Conservation (phyloP, 2,797 vertebrate species). For the Garrulus glandarius region DNA sequence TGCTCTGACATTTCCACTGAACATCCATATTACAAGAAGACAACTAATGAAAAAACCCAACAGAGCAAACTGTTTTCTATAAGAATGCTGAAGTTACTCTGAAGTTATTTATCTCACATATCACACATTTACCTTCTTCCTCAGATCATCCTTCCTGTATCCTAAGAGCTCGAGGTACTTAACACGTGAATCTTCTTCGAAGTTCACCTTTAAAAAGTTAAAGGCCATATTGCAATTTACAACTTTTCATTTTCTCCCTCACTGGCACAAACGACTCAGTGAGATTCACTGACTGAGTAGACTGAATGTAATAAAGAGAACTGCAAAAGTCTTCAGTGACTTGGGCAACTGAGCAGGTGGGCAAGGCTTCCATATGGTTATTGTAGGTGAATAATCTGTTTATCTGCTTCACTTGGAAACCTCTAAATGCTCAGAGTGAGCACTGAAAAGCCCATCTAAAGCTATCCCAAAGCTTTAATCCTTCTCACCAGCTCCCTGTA, state of each 20-base stretch:
- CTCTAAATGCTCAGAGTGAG: neutral
- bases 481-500: neutral
- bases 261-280: neutral
- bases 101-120: neutral
- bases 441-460: neutral
- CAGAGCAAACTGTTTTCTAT: neutral
- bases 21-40: neutral
- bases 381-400: neutral
- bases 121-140: constrained; percentile 82
- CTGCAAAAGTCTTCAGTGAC: neutral
- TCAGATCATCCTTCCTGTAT: constrained; percentile 90
- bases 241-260: neutral
- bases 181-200: constrained; percentile 87
- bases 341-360: neutral
- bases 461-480: neutral
- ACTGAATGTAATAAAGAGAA: neutral
- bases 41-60: neutral
- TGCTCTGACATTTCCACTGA: neutral
- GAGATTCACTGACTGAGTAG: neutral
- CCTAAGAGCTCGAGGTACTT: constrained; percentile 94
- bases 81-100: neutral
- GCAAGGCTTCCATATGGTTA: neutral
- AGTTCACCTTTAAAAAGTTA: constrained; percentile 84
- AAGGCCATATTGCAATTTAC: neutral
- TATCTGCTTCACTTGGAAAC: neutral